phyloP scores from a whole-genome alignment of 1,140 invertebrate genomes.

The Lordiphosa stackelbergi region DNA sequence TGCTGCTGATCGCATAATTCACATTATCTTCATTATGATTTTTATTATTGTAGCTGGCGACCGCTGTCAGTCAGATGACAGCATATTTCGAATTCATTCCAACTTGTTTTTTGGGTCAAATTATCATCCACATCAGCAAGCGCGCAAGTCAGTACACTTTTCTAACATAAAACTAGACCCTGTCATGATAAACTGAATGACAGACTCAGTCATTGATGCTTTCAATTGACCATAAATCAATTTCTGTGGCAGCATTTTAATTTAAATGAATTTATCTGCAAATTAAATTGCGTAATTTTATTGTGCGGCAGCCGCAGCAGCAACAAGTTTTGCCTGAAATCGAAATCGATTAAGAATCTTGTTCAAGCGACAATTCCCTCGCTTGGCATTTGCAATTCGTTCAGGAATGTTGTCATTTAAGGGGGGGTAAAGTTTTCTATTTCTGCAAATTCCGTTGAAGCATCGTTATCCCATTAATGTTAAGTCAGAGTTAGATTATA shows the following conservation, averaged over 20 bases:
- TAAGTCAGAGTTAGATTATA: too few relatives aligned
- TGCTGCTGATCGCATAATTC: conserved; percentile 34
- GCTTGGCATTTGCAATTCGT: conserved; percentile 26
- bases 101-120: conserved; percentile 58
- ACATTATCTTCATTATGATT: conserved; percentile 44
- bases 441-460: too few relatives aligned
- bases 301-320: conserved; percentile 3
- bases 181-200: conserved; percentile 25
- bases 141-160: conserved; percentile 54
- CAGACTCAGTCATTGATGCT: conserved; percentile 29
- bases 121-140: conserved; percentile 22
- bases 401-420: conserved; percentile 23
- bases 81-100: conserved; percentile 43
- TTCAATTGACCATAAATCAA: conserved; percentile 28
- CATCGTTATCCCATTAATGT: too few relatives aligned
- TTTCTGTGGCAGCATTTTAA: conserved; percentile 18
- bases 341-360: conserved; percentile 44
- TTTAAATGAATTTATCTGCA: conserved; percentile 30
- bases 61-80: conserved; percentile 47
- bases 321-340: conserved; percentile 41
- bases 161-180: conserved; percentile 18
- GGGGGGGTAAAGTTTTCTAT: conserved; percentile 11
- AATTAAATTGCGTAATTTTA: conserved; percentile 33
- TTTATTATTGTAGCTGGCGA: conserved; percentile 20
- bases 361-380: conserved; percentile 18